Evolutionary conservation across 2,888 invertebrate species (phyloP).

Genomic region (Callyntrura sp.): DNA sequence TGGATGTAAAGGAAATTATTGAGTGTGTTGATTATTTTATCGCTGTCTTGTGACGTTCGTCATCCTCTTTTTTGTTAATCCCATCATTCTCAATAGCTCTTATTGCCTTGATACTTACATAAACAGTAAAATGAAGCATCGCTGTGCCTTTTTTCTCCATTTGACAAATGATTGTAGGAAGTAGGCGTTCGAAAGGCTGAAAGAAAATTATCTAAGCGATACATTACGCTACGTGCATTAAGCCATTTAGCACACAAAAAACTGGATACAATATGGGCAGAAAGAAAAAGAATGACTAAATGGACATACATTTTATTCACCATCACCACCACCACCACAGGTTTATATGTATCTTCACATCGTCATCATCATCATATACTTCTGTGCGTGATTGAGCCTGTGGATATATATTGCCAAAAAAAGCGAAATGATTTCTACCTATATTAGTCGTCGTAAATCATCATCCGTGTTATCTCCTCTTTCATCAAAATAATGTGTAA

Average conservation of each 20-base stretch:
- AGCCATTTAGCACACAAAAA: conserved; percentile 8
- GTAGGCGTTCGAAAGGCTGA: conserved; percentile 60
- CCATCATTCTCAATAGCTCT: conserved; percentile 60
- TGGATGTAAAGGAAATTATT: conserved; percentile 70
- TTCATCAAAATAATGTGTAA: no score
- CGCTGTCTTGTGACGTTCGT: conserved; percentile 63
- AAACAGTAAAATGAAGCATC: conserved; percentile 69
- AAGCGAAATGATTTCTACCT: no score
- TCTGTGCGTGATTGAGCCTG: no score
- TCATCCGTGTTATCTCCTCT: no score
- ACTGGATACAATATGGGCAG: conserved; percentile 18
- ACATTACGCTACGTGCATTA: conserved; percentile 7
- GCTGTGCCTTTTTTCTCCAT: conserved; percentile 42
- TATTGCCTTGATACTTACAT: conserved; percentile 73
- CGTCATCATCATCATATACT: no score
- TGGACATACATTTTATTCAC: no score
- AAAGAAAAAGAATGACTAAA: conserved; percentile 17
- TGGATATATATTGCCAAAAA: no score
- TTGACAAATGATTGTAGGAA: conserved; percentile 70
- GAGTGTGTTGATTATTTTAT: conserved; percentile 69
- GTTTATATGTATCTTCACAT: no score
- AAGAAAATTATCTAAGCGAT: conserved; percentile 53
- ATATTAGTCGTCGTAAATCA: no score
- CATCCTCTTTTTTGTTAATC: conserved; percentile 70
- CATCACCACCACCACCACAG: no score